Conservation (phyloP, 2,797 vertebrate species). For the Amniataba percoides region DNA sequence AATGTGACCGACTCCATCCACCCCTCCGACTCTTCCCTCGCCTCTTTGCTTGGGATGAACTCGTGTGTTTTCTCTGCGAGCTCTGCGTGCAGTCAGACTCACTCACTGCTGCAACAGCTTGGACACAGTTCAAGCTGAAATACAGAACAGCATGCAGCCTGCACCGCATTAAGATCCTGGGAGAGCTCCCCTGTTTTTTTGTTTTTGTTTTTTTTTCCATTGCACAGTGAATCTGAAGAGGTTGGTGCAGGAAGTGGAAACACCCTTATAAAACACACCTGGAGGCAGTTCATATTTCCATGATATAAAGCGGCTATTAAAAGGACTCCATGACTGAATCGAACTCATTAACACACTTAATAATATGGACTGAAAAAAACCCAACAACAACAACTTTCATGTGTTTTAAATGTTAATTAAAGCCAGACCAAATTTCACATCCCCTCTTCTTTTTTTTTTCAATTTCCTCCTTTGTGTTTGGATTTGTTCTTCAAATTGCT, state of each 20-base stretch:
- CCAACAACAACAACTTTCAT: neutral
- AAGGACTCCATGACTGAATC: slow-evolving; percentile 55
- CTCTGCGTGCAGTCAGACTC: slow-evolving; percentile 21
- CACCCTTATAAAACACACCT: slow-evolving; percentile 69
- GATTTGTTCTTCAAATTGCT: slow-evolving; percentile 2
- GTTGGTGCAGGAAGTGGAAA: slow-evolving; percentile 67
- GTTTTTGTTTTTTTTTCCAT: slow-evolving; percentile 36
- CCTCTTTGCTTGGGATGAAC: slow-evolving; percentile 16
- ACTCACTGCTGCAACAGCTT: slow-evolving; percentile 35
- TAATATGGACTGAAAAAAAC: slow-evolving; percentile 34
- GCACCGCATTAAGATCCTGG: slow-evolving; percentile 49
- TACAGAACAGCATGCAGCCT: slow-evolving; percentile 40
- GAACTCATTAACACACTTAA: slow-evolving; percentile 41
- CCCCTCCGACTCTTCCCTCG: neutral
- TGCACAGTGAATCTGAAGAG: slow-evolving; percentile 26
- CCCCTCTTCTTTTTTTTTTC: neutral
- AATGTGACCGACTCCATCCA: slow-evolving; percentile 3
- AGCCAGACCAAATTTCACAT: slow-evolving; percentile 28
- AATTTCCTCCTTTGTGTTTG: neutral
- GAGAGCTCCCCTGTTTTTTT: slow-evolving; percentile 49
- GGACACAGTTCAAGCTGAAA: slow-evolving; percentile 41
- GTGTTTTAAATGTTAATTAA: slow-evolving; percentile 51
- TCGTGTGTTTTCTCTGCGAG: slow-evolving; percentile 20
- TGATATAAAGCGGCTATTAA: slow-evolving; percentile 64
- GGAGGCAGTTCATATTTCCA: slow-evolving; percentile 72